Evolutionary conservation across 1,140 invertebrate genomes (phyloP), one percentile per base, ranked within the genome.

Genomic region (Ceratina calcarata): DNA sequence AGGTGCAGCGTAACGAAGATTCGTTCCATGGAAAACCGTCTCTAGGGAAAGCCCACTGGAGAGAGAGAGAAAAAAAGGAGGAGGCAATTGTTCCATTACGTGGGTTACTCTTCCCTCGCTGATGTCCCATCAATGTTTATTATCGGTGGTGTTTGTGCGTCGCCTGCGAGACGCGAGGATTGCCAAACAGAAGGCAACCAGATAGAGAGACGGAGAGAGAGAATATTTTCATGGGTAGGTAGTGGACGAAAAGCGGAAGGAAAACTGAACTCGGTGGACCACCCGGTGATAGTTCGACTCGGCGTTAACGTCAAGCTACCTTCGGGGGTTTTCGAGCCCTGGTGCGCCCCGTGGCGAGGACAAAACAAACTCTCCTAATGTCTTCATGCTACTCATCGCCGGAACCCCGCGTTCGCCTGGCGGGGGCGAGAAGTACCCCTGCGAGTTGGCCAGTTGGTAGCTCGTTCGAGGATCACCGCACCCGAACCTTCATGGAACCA

Each of bases 291-390:
- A n/a, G n/a, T 27, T 22, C 45, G 53, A 15, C 20, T 49, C 37
- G 27, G 24, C 10, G 15, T 58, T 78, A 78, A 86, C 73, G 68
- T 32, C 67, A 78, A 68, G 81, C 83, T 79, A 79, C 70, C 68
- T 76, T 80, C 75, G 64, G 18, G 45, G 58, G 76, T 0, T 37
- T 45, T 27, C 53, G 55, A 7, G 16, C 12, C 55, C 55, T 7
- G 55, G 12, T 57, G 64, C 66, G 61, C 64, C 84, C 87, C 73
- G 86, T 32, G 76, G 82, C 58, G 86, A 58, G 78, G 65, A 86
- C 81, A 88, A 88, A 88, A 87, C 84, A 87, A 86, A 87, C 75
- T 87, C 37, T 78, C 77, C 70, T 89, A 86, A 87, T 89, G 84
- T 81, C 87, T 89, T 87, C 80, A 86, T 88, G 78, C 69, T 71